These are phyloP conservation scores for Diaphora mendica DNA, from an alignment of 2,888 invertebrate species.

Conservation along the genomic window DNA sequence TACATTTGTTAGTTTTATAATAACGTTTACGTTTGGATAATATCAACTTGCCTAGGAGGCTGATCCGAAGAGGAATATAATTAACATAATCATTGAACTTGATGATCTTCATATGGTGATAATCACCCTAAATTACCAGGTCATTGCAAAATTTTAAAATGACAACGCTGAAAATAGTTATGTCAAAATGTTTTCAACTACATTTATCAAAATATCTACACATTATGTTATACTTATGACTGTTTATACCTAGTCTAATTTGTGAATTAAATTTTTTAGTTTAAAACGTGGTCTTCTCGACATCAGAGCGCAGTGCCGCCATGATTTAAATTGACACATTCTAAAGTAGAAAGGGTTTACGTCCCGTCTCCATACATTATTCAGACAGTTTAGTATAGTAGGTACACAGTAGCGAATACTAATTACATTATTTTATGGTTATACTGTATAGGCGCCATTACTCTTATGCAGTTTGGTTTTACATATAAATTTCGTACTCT, in stretches of 20 bases:
- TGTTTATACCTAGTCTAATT: not conserved
- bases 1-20: no score
- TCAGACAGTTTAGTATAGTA: slow-evolving; percentile 24
- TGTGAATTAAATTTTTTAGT: not conserved
- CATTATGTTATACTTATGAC: no score
- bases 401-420: slow-evolving; percentile 42
- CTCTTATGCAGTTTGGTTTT: not conserved
- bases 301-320: not conserved
- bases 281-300: not conserved
- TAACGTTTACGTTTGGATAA: no score
- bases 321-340: slow-evolving; percentile 17
- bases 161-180: not conserved
- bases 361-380: slow-evolving; percentile 35
- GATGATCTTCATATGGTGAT: no score
- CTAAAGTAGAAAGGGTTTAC: slow-evolving; percentile 30
- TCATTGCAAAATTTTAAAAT: not conserved
- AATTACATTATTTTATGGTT: slow-evolving; percentile 11
- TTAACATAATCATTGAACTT: not conserved
- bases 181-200: not conserved
- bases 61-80: not conserved
- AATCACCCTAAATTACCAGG: not conserved
- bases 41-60: not conserved
- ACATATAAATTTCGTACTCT: not conserved
- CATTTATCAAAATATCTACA: no score
- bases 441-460: slow-evolving; percentile 1